These are phyloP conservation scores for Vanessa atalanta DNA, from an alignment of 1,140 invertebrate species.

Conservation along the genomic window DNA sequence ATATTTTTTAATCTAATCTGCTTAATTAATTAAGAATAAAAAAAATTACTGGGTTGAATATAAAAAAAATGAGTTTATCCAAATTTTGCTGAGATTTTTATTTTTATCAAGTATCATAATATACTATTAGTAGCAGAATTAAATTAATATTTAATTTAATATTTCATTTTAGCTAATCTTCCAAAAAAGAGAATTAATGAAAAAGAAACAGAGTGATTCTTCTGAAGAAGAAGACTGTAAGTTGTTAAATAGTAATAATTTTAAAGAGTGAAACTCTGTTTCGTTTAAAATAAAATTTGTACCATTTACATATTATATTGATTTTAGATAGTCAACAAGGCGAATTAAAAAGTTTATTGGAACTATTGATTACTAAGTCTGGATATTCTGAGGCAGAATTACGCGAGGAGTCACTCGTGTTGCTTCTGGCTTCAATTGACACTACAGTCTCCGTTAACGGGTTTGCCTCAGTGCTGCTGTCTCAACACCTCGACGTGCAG, in stretches of 20 bases:
- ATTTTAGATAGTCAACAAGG: background rate
- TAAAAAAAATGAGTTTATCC: too few species aligned
- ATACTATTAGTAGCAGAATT: too few species aligned
- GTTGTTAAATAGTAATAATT: background rate
- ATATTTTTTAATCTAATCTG: too few species aligned
- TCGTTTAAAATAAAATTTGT: background rate
- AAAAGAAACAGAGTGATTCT: background rate
- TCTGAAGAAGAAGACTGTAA: background rate
- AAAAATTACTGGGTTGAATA: too few species aligned
- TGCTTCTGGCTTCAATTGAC: conserved; percentile 48
- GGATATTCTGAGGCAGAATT: conserved; percentile 36
- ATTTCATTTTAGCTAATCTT: background rate
- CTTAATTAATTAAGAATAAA: too few species aligned
- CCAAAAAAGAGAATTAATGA: background rate
- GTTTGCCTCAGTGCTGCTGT: conserved; percentile 41
- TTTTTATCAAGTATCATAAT: too few species aligned
- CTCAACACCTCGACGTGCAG: conserved; percentile 37
- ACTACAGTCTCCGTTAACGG: conserved; percentile 40
- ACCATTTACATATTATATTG: background rate
- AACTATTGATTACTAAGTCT: conserved; percentile 35
- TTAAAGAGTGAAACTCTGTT: too few species aligned
- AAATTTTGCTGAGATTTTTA: too few species aligned
- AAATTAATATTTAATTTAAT: too few species aligned
- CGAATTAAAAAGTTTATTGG: conserved; percentile 21
- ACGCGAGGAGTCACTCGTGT: conserved; percentile 42